Percentiles rank a stretch among this genome's conserved stretches.
phyloP scores from a whole-genome alignment of 2,797 vertebrate species.

The Glossophaga mutica region DNA sequence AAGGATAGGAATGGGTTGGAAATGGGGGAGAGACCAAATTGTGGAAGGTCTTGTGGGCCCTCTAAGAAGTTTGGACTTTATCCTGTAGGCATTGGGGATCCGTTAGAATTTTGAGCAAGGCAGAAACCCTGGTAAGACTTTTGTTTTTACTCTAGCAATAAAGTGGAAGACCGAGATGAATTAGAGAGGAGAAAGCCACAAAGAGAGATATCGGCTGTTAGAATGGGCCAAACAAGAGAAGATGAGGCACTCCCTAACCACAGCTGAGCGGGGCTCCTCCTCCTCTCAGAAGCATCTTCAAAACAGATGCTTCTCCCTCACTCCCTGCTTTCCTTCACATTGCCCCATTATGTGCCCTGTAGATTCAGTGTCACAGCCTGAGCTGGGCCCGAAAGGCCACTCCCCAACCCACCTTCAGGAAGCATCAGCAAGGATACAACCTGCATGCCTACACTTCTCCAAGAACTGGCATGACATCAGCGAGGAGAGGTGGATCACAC shows the following conservation, averaged over 20 bases:
- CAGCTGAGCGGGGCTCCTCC: accelerated
- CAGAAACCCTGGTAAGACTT: neutral
- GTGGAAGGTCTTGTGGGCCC: neutral
- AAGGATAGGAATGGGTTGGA: neutral
- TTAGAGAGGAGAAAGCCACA: neutral
- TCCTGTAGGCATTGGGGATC: neutral
- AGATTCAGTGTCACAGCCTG: conserved; percentile 87
- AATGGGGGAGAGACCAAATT: neutral
- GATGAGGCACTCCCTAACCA: neutral
- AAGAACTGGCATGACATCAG: conserved; percentile 77
- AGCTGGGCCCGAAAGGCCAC: conserved; percentile 84
- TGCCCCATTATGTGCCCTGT: accelerated
- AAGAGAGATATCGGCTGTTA: neutral
- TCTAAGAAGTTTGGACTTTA: neutral
- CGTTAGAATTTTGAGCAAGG: neutral
- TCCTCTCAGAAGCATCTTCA: neutral
- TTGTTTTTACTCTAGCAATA: neutral
- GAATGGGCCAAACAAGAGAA: neutral
- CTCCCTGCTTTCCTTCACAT: neutral
- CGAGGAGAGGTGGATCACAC: conserved; percentile 7
- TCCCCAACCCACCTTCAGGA: conserved; percentile 82
- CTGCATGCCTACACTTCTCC: conserved; percentile 88
- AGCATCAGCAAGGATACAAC: conserved; percentile 84
- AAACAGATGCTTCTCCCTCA: neutral
- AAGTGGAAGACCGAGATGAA: neutral